A percentile compares a stretch with the other conserved stretches of the same genome.
These are phyloP conservation scores for Cynodonichthys magdalenae DNA, from an alignment of 2,797 vertebrate genomes.

Conservation along the genomic window DNA sequence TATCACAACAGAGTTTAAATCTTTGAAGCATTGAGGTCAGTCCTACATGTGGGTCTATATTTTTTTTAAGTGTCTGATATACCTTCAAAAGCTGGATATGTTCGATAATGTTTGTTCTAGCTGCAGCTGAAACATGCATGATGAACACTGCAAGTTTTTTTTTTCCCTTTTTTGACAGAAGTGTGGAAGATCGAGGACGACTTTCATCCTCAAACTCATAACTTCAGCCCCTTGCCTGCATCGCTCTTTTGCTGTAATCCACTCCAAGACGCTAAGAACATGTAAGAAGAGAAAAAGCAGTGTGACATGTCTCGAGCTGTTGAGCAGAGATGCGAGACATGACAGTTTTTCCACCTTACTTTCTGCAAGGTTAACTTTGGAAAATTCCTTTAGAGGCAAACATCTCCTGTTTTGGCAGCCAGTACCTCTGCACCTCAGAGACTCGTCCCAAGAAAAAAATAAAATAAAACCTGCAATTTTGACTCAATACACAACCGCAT, in stretches of 20 bases:
- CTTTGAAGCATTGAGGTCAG: not conserved
- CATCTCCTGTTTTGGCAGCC: slow-evolving; percentile 57
- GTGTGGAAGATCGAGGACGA: not conserved
- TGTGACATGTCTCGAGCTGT: slow-evolving; percentile 57
- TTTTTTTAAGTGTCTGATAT: not conserved
- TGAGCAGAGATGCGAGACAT: slow-evolving; percentile 59
- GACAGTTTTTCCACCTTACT: slow-evolving; percentile 58
- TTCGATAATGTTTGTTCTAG: not conserved
- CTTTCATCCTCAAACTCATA: slow-evolving; percentile 15
- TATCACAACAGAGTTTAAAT: not conserved
- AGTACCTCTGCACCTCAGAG: slow-evolving; percentile 39
- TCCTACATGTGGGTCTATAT: not conserved
- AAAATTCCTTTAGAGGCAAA: slow-evolving; percentile 61
- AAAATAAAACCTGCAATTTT: slow-evolving; percentile 46
- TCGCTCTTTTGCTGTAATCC: slow-evolving; percentile 38
- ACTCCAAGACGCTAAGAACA: slow-evolving; percentile 47
- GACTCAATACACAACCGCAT: slow-evolving; percentile 55
- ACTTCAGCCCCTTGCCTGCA: slow-evolving; percentile 37
- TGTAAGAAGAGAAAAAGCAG: slow-evolving; percentile 43
- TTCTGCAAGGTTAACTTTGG: slow-evolving; percentile 56
- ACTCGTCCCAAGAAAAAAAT: slow-evolving; percentile 24
- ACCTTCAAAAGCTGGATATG: not conserved
- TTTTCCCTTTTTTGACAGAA: not conserved
- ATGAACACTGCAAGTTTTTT: not conserved
- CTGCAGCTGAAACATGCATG: not conserved